Percentiles rank a stretch among this genome's conserved stretches.
Evolutionary conservation across 1,140 invertebrate species (phyloP).

Genomic region (Nephotettix cincticeps): DNA sequence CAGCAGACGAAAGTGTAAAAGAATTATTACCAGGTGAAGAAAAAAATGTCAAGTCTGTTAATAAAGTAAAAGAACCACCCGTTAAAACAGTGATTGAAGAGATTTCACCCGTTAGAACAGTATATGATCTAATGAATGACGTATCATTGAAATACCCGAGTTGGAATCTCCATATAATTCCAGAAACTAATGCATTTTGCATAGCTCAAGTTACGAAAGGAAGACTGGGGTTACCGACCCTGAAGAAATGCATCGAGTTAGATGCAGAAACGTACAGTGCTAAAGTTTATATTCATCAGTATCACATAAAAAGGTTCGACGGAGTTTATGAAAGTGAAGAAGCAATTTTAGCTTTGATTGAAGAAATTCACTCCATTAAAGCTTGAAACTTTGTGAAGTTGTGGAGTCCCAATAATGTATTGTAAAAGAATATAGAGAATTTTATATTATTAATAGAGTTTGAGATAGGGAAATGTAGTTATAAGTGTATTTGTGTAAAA

Average conservation of each 20-base stretch:
- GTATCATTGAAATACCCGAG: slow-evolving; percentile 28
- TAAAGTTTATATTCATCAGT: slow-evolving; percentile 35
- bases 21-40: too few species aligned
- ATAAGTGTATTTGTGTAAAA: too few species aligned
- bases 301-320: slow-evolving; percentile 34
- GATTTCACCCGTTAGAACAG: slow-evolving; percentile 26
- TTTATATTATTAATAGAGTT: too few species aligned
- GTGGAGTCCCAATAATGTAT: too few species aligned
- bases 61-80: too few species aligned
- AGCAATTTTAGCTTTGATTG: slow-evolving; percentile 28
- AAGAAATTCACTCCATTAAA: slow-evolving; percentile 31
- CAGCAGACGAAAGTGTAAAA: too few species aligned
- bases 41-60: too few species aligned
- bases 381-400: too few species aligned
- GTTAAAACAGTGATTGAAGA: background rate
- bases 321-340: slow-evolving; percentile 34
- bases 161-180: slow-evolving; percentile 36
- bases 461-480: too few species aligned
- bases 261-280: slow-evolving; percentile 30
- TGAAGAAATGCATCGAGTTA: slow-evolving; percentile 36
- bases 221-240: slow-evolving; percentile 28
- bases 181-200: slow-evolving; percentile 32
- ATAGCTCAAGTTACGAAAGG: slow-evolving; percentile 33
- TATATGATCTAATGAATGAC: slow-evolving; percentile 33
- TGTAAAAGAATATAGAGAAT: too few species aligned